Evolutionary conservation across 2,797 vertebrate genomes (phyloP).

Genomic region (Sebastes itinus): DNA sequence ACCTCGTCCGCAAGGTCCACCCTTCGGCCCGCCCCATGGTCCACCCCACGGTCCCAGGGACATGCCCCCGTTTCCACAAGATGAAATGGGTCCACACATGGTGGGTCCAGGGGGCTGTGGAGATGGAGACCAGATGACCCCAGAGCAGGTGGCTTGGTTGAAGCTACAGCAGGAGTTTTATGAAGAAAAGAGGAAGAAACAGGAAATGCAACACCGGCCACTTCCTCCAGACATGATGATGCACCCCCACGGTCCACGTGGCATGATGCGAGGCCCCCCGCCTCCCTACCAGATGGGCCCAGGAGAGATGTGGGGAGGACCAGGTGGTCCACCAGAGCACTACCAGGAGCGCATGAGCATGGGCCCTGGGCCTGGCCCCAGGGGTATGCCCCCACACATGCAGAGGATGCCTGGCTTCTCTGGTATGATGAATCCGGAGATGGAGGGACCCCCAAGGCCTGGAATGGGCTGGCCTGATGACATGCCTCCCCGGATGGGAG

Average conservation of each 20-base stretch:
- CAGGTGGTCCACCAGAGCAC: constrained; percentile 89
- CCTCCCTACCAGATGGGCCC: constrained; percentile 97
- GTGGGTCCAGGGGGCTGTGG: constrained; percentile 87
- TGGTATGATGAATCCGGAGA: constrained; percentile 96
- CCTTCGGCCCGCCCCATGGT: constrained; percentile 92
- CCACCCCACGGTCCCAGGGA: constrained; percentile 92
- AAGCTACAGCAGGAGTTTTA: constrained; percentile 99
- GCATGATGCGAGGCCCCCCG: constrained; percentile 93
- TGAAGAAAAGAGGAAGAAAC: constrained; percentile 97
- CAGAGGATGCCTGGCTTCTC: constrained; percentile 95
- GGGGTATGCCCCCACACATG: constrained; percentile 95
- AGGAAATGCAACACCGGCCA: constrained; percentile 96
- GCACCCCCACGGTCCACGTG: constrained; percentile 94
- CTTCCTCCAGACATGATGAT: constrained; percentile 98
- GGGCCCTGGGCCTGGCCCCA: constrained; percentile 88
- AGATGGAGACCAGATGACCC: constrained; percentile 97
- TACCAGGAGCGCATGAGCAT: constrained; percentile 94
- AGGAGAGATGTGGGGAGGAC: constrained; percentile 95
- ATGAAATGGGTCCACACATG: constrained; percentile 94
- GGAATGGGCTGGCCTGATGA: constrained; percentile 98
- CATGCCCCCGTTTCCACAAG: constrained; percentile 93
- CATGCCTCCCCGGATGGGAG: constrained; percentile 94
- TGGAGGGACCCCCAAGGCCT: constrained; percentile 94
- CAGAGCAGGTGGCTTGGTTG: constrained; percentile 98
- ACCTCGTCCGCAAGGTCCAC: constrained; percentile 91